These are phyloP conservation scores for Patella caerulea DNA, from an alignment of 2,888 invertebrate genomes.

Conservation along the genomic window DNA sequence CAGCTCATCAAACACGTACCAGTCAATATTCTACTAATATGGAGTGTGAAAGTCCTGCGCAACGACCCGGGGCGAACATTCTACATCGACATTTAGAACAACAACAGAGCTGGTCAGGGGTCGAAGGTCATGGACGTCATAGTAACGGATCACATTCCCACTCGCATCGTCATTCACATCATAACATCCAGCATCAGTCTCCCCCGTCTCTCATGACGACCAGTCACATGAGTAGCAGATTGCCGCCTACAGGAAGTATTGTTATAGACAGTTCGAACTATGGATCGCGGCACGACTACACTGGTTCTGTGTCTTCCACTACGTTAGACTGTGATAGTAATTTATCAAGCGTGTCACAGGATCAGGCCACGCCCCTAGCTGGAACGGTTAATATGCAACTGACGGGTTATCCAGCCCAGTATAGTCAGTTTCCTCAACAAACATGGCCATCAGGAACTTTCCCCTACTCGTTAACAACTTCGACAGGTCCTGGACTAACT, in stretches of 20 bases:
- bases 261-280: neutral
- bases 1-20: conserved; percentile 47
- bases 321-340: conserved; percentile 15
- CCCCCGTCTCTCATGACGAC: conserved; percentile 33
- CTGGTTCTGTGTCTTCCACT: conserved; percentile 14
- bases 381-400: conserved; percentile 72
- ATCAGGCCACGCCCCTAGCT: conserved; percentile 52
- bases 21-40: conserved; percentile 46
- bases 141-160: conserved; percentile 49
- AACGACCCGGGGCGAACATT: conserved; percentile 31
- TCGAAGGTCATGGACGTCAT: conserved; percentile 40
- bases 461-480: conserved; percentile 52
- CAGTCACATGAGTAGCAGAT: neutral
- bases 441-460: conserved; percentile 55
- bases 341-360: conserved; percentile 22
- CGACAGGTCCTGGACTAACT: conserved; percentile 39
- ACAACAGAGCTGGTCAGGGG: conserved; percentile 42
- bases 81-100: conserved; percentile 46
- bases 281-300: neutral
- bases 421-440: conserved; percentile 45
- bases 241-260: neutral
- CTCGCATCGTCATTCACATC: conserved; percentile 52
- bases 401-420: conserved; percentile 58
- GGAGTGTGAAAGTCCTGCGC: conserved; percentile 61
- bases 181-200: conserved; percentile 49